A percentile compares a stretch with the other conserved stretches of the same genome.
Conservation (phyloP, 1,140 invertebrate genomes). For the Cardiocondyla obscurior region DNA sequence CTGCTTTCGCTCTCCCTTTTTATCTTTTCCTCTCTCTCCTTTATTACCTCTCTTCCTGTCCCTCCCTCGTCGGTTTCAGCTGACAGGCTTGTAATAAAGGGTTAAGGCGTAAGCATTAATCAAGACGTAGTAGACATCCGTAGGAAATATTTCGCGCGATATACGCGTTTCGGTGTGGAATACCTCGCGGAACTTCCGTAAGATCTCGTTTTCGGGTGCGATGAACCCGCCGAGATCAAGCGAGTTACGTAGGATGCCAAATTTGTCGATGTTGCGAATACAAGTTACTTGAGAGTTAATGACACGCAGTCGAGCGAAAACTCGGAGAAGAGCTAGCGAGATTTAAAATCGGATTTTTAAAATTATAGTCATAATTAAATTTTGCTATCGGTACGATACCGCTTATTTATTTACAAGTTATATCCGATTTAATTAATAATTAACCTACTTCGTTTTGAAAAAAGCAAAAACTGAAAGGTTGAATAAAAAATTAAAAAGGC, state of each 20-base stretch:
- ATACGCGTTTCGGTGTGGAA: conserved; percentile 4
- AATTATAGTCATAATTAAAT: too few species aligned
- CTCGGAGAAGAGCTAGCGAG: neutral
- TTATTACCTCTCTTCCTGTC: neutral
- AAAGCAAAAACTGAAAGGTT: neutral
- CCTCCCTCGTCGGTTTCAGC: neutral
- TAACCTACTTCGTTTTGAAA: neutral
- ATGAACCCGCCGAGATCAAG: conserved; percentile 6
- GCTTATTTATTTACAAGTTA: neutral
- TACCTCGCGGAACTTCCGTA: conserved; percentile 26
- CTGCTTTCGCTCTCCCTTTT: neutral
- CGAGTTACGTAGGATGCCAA: neutral
- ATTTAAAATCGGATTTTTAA: neutral
- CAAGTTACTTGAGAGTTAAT: neutral
- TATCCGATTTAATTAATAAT: neutral
- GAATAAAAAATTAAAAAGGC: too few species aligned
- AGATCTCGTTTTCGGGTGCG: conserved; percentile 17
- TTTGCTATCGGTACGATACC: neutral
- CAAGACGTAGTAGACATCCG: conserved; percentile 44
- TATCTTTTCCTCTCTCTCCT: neutral
- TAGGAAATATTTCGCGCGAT: conserved; percentile 40
- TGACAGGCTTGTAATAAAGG: conserved; percentile 52
- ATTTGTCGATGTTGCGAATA: conserved; percentile 13
- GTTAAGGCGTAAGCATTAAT: conserved; percentile 47
- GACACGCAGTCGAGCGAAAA: neutral